Evolutionary conservation across 2,888 invertebrate genomes (phyloP), one percentile per base, ranked within the genome.

Genomic region (Watsonalla cultraria): DNA sequence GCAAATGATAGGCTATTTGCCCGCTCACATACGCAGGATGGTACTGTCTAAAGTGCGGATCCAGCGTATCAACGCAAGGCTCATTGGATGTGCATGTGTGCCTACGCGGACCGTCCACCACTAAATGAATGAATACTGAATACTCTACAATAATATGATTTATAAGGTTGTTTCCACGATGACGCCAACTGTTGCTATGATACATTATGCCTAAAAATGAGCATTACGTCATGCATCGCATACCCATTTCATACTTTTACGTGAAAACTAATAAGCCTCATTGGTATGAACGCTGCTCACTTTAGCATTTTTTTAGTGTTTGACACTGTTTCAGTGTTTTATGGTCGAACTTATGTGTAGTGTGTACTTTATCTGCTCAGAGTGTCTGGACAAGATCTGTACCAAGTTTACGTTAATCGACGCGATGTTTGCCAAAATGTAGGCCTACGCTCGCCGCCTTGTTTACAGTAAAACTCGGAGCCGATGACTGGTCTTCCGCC

Each of bases 401-500:
- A 48, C 24, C 35, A 14, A 45, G 47, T 45, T 55, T 51, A 47
- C 54, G 54, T 51, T 54, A 56, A 53, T 54, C 56, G 51, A 46
- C 47, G 52, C 58, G 52, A 54, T 37, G 47, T 47, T 56, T 55
- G 64, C 9, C 56, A 54, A 64, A 61, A 65, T 57, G 50, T 54
- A 61, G 34, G 51, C 55, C 59, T 61, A 65, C 61, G 57, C 49
- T 54, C 57, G 42, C 42, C 1, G 42, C 7, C 9, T 65, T 70
- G 67, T 73, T 73, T 73, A 70, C 66, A 57, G 51, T 56, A 65
- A 52, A 51, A 54, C 51, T 54, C 46, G 45, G 46, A 57, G 59
- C 13, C 60, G 69, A 72, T 76, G 72, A 76, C 65, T 77, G 68
- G 67, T 61, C 61, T 68, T 74, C 70, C 75, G 59, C 52, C 54